phyloP scores from a whole-genome alignment of 2,888 invertebrate genomes.

The Salticus scenicus region DNA sequence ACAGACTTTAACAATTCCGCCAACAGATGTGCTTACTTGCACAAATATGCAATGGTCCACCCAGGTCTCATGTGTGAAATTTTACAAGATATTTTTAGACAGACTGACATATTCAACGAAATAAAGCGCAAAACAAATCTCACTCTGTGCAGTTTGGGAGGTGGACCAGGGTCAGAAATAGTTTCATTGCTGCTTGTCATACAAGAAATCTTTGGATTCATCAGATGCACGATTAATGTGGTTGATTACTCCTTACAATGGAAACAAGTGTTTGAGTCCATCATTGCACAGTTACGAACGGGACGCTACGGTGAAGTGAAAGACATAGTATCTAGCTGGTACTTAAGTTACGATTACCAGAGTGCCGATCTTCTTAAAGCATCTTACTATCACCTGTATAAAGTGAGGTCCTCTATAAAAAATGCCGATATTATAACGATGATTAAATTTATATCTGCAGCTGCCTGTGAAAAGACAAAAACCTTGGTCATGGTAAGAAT shows the following conservation, averaged over 20 bases:
- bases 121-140: slow-evolving; percentile 3
- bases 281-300: not conserved
- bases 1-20: slow-evolving; percentile 22
- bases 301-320: not conserved
- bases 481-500: slow-evolving; percentile 10
- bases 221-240: not conserved
- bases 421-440: slow-evolving; percentile 33
- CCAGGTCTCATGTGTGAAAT: slow-evolving; percentile 20
- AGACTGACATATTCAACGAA: not conserved
- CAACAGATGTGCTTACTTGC: slow-evolving; percentile 41
- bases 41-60: slow-evolving; percentile 31
- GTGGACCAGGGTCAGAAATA: slow-evolving; percentile 38
- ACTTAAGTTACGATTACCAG: slow-evolving; percentile 1
- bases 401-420: not conserved
- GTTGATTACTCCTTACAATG: slow-evolving; percentile 13
- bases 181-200: slow-evolving; percentile 10
- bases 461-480: not conserved
- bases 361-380: slow-evolving; percentile 19
- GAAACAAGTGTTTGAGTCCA: not conserved
- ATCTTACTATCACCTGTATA: not conserved
- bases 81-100: not conserved
- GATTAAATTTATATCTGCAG: slow-evolving; percentile 47
- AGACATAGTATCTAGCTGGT: not conserved
- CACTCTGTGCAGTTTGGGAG: slow-evolving; percentile 32
- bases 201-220: not conserved